A percentile compares a stretch with the other conserved stretches of the same genome.
These are phyloP conservation scores for Reinhardtius hippoglossoides DNA, from an alignment of 2,113 vertebrate species.

Conservation along the genomic window DNA sequence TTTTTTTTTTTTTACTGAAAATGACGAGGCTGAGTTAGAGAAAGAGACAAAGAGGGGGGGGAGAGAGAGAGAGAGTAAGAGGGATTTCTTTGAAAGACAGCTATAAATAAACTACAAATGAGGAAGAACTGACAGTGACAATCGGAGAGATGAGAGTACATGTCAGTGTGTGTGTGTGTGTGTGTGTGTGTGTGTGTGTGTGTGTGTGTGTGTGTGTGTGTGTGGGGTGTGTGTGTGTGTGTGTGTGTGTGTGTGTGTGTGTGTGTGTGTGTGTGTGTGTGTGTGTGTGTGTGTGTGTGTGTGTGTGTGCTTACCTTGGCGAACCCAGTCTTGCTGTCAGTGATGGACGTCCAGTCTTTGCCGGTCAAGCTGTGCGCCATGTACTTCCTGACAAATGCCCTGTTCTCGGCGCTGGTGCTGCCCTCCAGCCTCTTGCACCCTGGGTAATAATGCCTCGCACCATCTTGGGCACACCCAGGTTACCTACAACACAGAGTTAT, in stretches of 20 bases:
- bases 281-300: neutral
- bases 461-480: slow-evolving; percentile 89
- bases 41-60: neutral
- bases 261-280: neutral
- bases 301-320: slow-evolving; percentile 87
- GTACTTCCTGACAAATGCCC: slow-evolving; percentile 96
- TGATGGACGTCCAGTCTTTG: slow-evolving; percentile 92
- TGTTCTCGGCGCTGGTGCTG: slow-evolving; percentile 88
- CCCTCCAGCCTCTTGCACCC: slow-evolving; percentile 93
- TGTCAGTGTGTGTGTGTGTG: neutral
- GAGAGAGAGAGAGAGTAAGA: slow-evolving; percentile 7
- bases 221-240: slow-evolving; percentile 1
- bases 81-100: slow-evolving; percentile 35
- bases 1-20: slow-evolving; percentile 11
- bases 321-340: slow-evolving; percentile 89
- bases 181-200: neutral
- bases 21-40: slow-evolving; percentile 34
- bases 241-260: neutral
- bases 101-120: slow-evolving; percentile 64
- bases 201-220: neutral
- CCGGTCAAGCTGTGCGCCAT: slow-evolving; percentile 94
- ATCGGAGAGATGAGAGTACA: slow-evolving; percentile 13
- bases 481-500: slow-evolving; percentile 69
- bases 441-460: slow-evolving; percentile 95
- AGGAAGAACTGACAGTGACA: slow-evolving; percentile 33